Evolutionary conservation across 1,140 invertebrate species (phyloP).

Genomic region (Dreissena rostriformis): DNA sequence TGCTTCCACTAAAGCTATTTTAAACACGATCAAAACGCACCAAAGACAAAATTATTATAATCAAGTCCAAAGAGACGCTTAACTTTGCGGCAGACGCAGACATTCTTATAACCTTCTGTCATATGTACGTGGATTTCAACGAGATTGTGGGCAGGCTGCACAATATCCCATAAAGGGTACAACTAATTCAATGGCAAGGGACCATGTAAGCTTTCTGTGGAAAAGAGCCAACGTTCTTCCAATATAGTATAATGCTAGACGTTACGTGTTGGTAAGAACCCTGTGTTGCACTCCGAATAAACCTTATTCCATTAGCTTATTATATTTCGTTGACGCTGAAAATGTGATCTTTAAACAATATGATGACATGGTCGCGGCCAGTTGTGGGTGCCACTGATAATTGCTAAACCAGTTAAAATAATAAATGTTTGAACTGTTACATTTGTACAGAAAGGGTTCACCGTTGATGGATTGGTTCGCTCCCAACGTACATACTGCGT

Average conservation of each 20-base stretch:
- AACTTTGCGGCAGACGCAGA: constrained; percentile 61
- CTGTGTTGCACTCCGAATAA: constrained; percentile 87
- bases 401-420: not conserved
- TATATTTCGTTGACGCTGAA: constrained; percentile 86
- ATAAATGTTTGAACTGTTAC: constrained; percentile 9
- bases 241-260: constrained; percentile 87
- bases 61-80: constrained; percentile 67
- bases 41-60: constrained; percentile 27
- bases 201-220: constrained; percentile 84
- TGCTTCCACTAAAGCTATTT: not conserved
- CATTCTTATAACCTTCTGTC: constrained; percentile 75
- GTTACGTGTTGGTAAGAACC: constrained; percentile 82
- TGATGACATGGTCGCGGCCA: constrained; percentile 86
- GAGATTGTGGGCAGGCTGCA: constrained; percentile 86
- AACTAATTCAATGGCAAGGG: constrained; percentile 87
- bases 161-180: constrained; percentile 85
- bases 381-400: constrained; percentile 86
- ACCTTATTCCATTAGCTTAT: constrained; percentile 84
- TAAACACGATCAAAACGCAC: constrained; percentile 39
- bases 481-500: no score
- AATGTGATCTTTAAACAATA: constrained; percentile 88
- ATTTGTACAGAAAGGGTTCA: no score
- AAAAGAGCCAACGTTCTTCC: constrained; percentile 83
- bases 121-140: constrained; percentile 84
- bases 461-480: no score